These are phyloP conservation scores for Cantharis rufa DNA, from an alignment of 2,888 invertebrate species.

Conservation along the genomic window DNA sequence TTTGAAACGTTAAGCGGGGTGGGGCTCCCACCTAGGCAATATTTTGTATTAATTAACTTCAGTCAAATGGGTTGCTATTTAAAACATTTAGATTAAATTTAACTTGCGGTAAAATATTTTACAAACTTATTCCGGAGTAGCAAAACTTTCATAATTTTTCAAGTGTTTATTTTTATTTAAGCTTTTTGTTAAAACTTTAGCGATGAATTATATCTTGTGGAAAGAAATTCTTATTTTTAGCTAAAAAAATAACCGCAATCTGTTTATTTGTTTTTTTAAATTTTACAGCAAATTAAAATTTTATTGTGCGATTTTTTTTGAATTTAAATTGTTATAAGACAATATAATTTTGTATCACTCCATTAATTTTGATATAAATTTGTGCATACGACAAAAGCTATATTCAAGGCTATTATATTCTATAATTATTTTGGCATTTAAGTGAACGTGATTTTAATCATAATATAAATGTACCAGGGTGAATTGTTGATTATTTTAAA, in stretches of 20 bases:
- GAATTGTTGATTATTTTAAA: neutral
- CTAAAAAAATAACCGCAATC: neutral
- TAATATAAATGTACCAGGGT: neutral
- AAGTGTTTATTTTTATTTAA: neutral
- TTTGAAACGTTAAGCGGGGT: neutral
- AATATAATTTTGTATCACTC: neutral
- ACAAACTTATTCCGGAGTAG: neutral
- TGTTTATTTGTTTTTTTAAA: neutral
- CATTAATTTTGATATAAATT: neutral
- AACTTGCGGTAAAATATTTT: neutral
- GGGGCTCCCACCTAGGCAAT: neutral
- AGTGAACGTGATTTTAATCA: neutral
- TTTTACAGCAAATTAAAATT: neutral
- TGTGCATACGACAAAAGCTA: neutral
- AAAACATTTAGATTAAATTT: neutral
- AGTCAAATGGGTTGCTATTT: neutral
- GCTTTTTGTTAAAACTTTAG: neutral
- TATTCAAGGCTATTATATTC: neutral
- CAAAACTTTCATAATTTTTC: neutral
- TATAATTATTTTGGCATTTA: conserved; percentile 1
- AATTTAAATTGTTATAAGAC: neutral
- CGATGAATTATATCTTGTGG: neutral
- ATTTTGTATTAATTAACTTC: neutral
- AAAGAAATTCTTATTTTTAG: neutral
- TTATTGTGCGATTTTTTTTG: neutral